phyloP scores from a whole-genome alignment of 2,888 invertebrate species.

The Eilema griseolum region DNA sequence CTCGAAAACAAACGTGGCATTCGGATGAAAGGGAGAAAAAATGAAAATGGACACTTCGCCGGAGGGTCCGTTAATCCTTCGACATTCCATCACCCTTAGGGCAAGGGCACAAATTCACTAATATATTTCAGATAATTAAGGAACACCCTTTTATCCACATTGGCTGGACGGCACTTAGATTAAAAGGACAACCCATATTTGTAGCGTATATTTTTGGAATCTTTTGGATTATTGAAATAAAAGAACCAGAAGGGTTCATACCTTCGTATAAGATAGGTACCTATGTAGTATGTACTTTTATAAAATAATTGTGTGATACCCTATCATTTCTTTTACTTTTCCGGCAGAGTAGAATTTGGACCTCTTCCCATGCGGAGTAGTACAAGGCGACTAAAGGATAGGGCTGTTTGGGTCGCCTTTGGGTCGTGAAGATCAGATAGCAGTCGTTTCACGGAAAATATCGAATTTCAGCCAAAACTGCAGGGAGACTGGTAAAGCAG shows the following conservation, averaged over 20 bases:
- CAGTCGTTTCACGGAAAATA: too few relatives aligned
- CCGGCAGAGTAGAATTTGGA: too few relatives aligned
- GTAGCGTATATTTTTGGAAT: constrained; percentile 12
- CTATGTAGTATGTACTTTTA: too few relatives aligned
- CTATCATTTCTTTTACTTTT: too few relatives aligned
- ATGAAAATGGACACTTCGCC: constrained; percentile 44
- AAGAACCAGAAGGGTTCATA: background rate
- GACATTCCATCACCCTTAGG: constrained; percentile 45
- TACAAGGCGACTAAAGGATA: too few relatives aligned
- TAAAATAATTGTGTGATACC: too few relatives aligned
- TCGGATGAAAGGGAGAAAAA: constrained; percentile 46
- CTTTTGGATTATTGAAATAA: background rate
- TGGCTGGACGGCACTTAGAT: constrained; percentile 37
- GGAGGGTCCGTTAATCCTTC: constrained; percentile 55
- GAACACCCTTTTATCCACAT: constrained; percentile 39
- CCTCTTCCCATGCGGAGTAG: too few relatives aligned
- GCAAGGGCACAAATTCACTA: constrained; percentile 30
- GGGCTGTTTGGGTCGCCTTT: too few relatives aligned
- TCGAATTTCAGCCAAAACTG: too few relatives aligned
- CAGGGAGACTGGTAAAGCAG: too few relatives aligned
- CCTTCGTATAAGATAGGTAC: background rate
- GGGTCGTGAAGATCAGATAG: too few relatives aligned
- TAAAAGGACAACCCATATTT: constrained; percentile 29
- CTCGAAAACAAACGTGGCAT: constrained; percentile 35
- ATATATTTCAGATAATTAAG: constrained; percentile 51